phyloP scores from a whole-genome alignment of 2,797 vertebrate species.

The Parambassis ranga region DNA sequence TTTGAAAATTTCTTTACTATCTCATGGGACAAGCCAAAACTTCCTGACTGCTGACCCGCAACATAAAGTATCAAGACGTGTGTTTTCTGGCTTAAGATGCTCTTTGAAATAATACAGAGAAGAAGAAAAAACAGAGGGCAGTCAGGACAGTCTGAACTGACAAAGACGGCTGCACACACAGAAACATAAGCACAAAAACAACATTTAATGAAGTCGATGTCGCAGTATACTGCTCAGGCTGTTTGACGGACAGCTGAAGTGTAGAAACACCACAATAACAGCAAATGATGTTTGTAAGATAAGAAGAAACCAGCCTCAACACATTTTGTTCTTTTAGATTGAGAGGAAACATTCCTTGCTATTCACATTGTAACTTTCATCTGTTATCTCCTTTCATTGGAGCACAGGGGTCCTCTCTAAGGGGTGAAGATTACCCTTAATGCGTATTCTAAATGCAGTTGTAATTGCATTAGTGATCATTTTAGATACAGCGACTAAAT shows the following conservation, averaged over 20 bases:
- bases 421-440: constrained; percentile 71
- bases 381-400: constrained; percentile 55
- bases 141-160: neutral
- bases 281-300: constrained; percentile 1
- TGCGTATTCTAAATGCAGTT: constrained; percentile 77
- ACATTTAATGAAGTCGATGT: constrained; percentile 5
- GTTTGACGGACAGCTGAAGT: constrained; percentile 7
- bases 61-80: constrained; percentile 22
- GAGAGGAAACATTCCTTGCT: constrained; percentile 33
- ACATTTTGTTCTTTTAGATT: constrained; percentile 16
- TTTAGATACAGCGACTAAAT: constrained; percentile 80
- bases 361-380: constrained; percentile 56
- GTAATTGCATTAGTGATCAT: constrained; percentile 81
- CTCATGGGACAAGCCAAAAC: constrained; percentile 44
- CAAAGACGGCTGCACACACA: no score
- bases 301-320: neutral
- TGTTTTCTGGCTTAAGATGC: constrained; percentile 29
- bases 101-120: constrained; percentile 4
- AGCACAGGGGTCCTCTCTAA: constrained; percentile 53
- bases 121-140: no score
- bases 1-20: constrained; percentile 36
- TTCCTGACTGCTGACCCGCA: constrained; percentile 38
- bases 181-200: constrained; percentile 4
- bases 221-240: neutral
- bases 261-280: neutral